phyloP scores from a whole-genome alignment of 2,888 invertebrate genomes.

The Tuta absoluta region DNA sequence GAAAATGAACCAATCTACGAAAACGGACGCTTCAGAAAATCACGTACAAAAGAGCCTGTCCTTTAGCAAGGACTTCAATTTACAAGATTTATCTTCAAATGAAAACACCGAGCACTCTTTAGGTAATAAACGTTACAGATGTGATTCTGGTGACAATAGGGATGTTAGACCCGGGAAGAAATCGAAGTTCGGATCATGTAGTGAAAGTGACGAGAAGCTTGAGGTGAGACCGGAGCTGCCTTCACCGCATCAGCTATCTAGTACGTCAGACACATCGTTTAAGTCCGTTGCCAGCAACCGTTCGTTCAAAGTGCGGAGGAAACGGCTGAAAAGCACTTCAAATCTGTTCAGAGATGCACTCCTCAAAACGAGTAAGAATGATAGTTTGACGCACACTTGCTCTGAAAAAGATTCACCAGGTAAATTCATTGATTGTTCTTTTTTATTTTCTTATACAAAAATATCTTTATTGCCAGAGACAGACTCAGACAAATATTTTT shows the following conservation, averaged over 20 bases:
- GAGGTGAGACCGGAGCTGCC: slow-evolving; percentile 46
- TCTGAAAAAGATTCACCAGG: slow-evolving; percentile 55
- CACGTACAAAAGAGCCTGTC: slow-evolving; percentile 54
- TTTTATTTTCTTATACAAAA: background rate
- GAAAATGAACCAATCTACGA: slow-evolving; percentile 54
- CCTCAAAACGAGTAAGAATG: slow-evolving; percentile 57
- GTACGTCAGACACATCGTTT: slow-evolving; percentile 66
- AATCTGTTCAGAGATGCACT: slow-evolving; percentile 63
- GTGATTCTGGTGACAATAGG: slow-evolving; percentile 55
- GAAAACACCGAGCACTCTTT: slow-evolving; percentile 53
- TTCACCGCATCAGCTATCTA: slow-evolving; percentile 51
- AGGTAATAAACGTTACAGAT: slow-evolving; percentile 58
- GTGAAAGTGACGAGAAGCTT: slow-evolving; percentile 55
- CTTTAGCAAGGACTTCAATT: slow-evolving; percentile 57
- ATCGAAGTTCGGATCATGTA: slow-evolving; percentile 57
- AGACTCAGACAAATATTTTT: background rate
- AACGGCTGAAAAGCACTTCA: slow-evolving; percentile 63
- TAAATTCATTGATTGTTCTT: slow-evolving; percentile 36
- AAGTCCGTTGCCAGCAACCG: slow-evolving; percentile 68
- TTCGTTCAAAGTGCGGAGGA: slow-evolving; percentile 66
- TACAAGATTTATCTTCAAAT: slow-evolving; percentile 50
- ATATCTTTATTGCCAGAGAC: background rate
- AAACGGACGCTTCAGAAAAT: slow-evolving; percentile 52
- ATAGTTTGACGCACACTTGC: slow-evolving; percentile 38
- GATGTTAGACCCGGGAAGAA: slow-evolving; percentile 60